Base-by-base conservation (phyloP, 2,113 vertebrate species). In the Conger conger region DNA sequence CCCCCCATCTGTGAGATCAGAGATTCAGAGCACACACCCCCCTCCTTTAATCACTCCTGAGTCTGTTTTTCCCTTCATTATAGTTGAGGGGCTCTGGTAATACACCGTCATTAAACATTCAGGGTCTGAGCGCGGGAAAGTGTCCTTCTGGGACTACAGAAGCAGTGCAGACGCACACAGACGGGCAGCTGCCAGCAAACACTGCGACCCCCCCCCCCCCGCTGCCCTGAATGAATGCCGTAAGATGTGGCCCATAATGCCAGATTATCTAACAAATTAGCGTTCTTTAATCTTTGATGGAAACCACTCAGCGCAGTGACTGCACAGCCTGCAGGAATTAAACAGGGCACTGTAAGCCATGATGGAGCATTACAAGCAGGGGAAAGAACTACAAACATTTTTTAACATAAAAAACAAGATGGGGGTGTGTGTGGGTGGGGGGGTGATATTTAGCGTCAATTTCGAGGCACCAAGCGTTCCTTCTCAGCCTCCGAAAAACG, bases 221-320 rank as follows among this genome's bases (percentile, higher is more conserved):
- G 91, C 84, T 89, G 88, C 83, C 38, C 86, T 53, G 63, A 68
- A 84, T 76, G 80, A 87, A 79, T 11, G 38, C 85, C 83, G 35
- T 86, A 86, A 84, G 77, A 8, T 35, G 76, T 83, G 84, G 76
- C 73, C 81, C 30, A 88, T 89, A 91, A 93, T 89, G 89, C 90
- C 90, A 94, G 90, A 93, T 91, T 93, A 94, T 95, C 94, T 92
- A 91, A 94, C 90, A 94, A 96, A 96, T 91, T 92, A 92, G 89
- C 16, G 3, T 87, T 88, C 84, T 84, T 92, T 91, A 91, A 94
- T 94, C 85, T 88, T 94, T 94, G 90, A 93, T 94, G 86, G 84
- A 91, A 88, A 85, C 90, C 88, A 88, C 92, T 93, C 91, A 87
- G 88, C 88, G 90, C 90, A 79, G 83, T 86, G 89, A 81, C 63